Base-by-base conservation (phyloP, 1,140 invertebrate species). In the Drosophila mayri region DNA sequence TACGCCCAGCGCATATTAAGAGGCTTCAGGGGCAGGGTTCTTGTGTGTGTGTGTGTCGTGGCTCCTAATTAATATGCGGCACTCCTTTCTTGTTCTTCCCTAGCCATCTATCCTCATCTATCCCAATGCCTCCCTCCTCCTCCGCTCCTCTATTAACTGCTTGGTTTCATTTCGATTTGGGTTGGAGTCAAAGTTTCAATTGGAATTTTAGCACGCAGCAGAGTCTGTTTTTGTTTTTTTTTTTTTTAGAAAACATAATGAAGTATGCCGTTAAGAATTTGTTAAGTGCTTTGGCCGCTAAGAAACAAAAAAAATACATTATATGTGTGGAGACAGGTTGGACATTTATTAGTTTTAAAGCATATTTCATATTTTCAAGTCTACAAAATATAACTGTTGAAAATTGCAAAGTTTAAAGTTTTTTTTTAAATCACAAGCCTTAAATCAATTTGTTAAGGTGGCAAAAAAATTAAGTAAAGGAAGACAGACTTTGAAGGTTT, bases 51-150 rank as follows among this genome's bases (percentile, higher is more conserved):
- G 25, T 30, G 2, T 1, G 11, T 4, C n/a, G 55, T 59, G 81
- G 76, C 72, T 74, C 73, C 67, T 86, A 81, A 85, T 85, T 85
- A 85, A 85, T 85, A 85, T 85, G 81, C 81, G 82, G 82, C 81
- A 86, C 82, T 85, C 81, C 81, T 86, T 86, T 78, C 67, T 73
- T 5, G 67, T 72, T 59, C 70, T 73, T 73, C 67, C 52, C 70
- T 18, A 32, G 14, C 52, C 52, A 54, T 37, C 18, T 22, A 35
- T 28, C 6, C 20, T 30, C n/a, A 40, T 58, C 54, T 30, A 64
- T 57, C 41, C 57, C 63, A 63, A 30, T 44, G 59, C 46, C 16
- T 35, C 14, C n/a, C 35, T 10, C n/a, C 41, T 49, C 22, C 7
- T 20, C 38, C 14, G 0, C 14, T 49, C 25, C 25, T 30, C 35